Evolutionary conservation across 23 tunicate genomes (phyloP).

Genomic region (Styela plicata): DNA sequence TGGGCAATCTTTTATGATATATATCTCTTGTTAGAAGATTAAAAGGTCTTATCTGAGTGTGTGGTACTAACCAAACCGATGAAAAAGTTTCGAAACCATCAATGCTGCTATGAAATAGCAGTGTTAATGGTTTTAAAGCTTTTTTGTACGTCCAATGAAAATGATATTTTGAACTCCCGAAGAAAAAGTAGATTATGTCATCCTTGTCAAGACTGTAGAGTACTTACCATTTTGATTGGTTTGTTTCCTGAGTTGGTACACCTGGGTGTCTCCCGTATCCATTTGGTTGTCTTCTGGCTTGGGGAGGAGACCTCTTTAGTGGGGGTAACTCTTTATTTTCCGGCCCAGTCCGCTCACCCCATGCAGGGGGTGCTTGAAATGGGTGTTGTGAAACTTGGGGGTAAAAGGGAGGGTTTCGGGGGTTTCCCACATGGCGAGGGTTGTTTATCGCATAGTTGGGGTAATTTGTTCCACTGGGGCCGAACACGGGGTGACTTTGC

Average conservation of each 20-base stretch:
- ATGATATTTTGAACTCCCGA: too few relatives aligned
- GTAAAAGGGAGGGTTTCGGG: not conserved
- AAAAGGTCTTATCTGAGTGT: too few relatives aligned
- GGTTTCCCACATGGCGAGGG: slow-evolving; percentile 8
- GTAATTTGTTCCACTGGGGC: slow-evolving; percentile 23
- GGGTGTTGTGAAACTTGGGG: slow-evolving; percentile 1
- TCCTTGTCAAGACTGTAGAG: too few relatives aligned
- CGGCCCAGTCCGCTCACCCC: slow-evolving; percentile 21
- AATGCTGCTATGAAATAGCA: too few relatives aligned
- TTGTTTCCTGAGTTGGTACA: not conserved
- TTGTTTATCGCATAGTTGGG: slow-evolving; percentile 31
- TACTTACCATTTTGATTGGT: not conserved
- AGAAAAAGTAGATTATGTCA: too few relatives aligned
- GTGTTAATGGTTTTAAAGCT: too few relatives aligned
- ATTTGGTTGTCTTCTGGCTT: slow-evolving; percentile 5
- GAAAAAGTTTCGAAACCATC: too few relatives aligned
- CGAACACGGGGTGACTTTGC: slow-evolving; percentile 17
- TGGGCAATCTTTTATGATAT: too few relatives aligned
- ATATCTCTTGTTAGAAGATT: too few relatives aligned
- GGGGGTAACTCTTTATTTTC: slow-evolving; percentile 59
- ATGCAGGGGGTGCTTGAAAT: slow-evolving; percentile 8
- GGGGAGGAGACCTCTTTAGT: slow-evolving; percentile 41
- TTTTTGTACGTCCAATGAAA: too few relatives aligned
- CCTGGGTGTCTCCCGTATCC: not conserved
- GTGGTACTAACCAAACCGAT: too few relatives aligned